A percentile compares a stretch with the other conserved stretches of the same genome.
phyloP scores from a whole-genome alignment of 2,113 vertebrate species.

The Climacteris rufus region DNA sequence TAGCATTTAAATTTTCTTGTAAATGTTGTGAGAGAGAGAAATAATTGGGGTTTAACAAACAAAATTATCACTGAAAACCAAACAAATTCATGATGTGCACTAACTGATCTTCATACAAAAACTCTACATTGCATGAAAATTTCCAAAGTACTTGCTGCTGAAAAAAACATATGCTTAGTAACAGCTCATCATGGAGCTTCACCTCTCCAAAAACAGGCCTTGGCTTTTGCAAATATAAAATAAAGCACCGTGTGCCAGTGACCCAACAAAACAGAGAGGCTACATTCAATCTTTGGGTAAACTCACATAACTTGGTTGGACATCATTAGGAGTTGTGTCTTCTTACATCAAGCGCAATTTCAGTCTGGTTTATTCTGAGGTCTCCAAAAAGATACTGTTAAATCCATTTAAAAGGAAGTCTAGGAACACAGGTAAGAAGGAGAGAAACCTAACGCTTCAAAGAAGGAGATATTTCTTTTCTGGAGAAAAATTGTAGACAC shows the following conservation, averaged over 20 bases:
- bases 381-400: not conserved
- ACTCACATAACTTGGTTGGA: not conserved
- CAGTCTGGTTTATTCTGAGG: not conserved
- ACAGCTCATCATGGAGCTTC: not conserved
- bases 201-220: not conserved
- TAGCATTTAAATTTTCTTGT: not conserved
- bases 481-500: not conserved
- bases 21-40: not conserved
- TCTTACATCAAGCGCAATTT: not conserved
- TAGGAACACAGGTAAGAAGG: not conserved
- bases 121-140: not conserved
- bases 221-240: not conserved
- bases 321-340: not conserved
- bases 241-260: not conserved
- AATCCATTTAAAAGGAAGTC: not conserved
- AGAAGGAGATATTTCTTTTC: not conserved
- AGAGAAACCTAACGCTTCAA: not conserved
- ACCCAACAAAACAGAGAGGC: not conserved
- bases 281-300: not conserved
- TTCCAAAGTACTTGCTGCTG: not conserved
- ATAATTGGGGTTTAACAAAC: not conserved
- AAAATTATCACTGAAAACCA: not conserved
- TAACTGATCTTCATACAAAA: not conserved
- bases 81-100: not conserved
- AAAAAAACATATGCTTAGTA: not conserved